Evolutionary conservation across 2,888 invertebrate genomes (phyloP).

Genomic region (Cheilosia vernalis): DNA sequence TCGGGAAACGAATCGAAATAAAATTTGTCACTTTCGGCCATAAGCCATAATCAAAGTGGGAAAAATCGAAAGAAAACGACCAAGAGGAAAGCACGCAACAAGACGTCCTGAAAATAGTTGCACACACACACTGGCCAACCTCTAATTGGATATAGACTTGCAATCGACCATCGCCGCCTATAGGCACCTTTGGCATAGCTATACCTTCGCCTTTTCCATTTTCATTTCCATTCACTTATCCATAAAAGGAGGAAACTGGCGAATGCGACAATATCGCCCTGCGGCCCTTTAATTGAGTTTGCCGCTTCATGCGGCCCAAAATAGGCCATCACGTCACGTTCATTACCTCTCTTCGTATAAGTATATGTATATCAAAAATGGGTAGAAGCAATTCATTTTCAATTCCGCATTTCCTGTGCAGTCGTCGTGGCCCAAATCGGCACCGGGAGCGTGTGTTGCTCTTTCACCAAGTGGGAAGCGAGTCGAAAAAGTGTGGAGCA

Average conservation of each 20-base stretch:
- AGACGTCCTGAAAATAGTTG: constrained; percentile 49
- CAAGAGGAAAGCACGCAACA: constrained; percentile 43
- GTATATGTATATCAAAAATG: constrained; percentile 4
- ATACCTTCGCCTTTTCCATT: constrained; percentile 1
- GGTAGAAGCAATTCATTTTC: constrained; percentile 67
- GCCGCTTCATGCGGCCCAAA: constrained; percentile 45
- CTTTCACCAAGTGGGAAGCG: constrained; percentile 1
- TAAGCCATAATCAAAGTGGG: constrained; percentile 33
- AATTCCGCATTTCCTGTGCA: constrained; percentile 69
- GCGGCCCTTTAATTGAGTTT: constrained; percentile 70
- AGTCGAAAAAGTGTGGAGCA: neutral
- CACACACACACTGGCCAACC: constrained; percentile 27
- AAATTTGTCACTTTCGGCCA: constrained; percentile 60
- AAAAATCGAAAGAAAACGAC: constrained; percentile 15
- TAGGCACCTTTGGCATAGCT: constrained; percentile 46
- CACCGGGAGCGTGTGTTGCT: constrained; percentile 26
- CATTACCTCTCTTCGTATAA: neutral
- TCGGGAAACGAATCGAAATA: constrained; percentile 37
- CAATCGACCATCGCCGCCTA: constrained; percentile 16
- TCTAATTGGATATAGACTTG: constrained; percentile 63
- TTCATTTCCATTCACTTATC: neutral
- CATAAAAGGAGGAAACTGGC: constrained; percentile 30
- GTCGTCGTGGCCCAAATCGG: constrained; percentile 23
- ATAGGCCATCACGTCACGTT: constrained; percentile 67
- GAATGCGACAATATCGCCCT: constrained; percentile 66